Percentiles rank a stretch among this genome's conserved stretches.
These are phyloP conservation scores for Zaprionus nigranus DNA, from an alignment of 1,140 invertebrate genomes.

Conservation along the genomic window DNA sequence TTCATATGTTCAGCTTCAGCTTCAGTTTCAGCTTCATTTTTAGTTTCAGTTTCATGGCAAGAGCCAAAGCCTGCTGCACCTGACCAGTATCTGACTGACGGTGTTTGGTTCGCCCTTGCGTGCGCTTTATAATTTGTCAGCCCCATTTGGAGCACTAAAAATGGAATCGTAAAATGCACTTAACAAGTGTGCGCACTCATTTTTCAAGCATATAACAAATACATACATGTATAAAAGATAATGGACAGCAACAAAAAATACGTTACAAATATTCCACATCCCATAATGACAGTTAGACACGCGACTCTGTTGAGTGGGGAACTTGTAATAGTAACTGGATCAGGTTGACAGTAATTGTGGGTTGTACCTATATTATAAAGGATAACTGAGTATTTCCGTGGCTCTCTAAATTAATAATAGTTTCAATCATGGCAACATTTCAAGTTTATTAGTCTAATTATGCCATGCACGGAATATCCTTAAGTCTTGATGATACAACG, in stretches of 20 bases:
- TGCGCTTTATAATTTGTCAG: conserved; percentile 33
- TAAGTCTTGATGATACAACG: no score
- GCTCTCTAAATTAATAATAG: no score
- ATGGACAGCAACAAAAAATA: not conserved
- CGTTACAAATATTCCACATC: not conserved
- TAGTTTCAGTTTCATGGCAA: not conserved
- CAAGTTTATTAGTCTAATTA: no score
- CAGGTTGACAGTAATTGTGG: not conserved
- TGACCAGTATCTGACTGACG: conserved; percentile 11
- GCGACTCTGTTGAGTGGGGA: conserved; percentile 1
- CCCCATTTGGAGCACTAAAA: conserved; percentile 33
- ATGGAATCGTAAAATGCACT: conserved; percentile 34
- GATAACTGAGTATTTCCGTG: no score
- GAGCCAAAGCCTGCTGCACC: conserved; percentile 15
- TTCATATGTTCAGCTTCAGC: conserved; percentile 6
- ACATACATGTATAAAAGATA: not conserved
- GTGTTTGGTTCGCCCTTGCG: conserved; percentile 23
- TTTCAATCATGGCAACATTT: no score
- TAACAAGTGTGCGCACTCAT: conserved; percentile 26
- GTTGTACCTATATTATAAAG: not conserved
- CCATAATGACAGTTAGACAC: conserved; percentile 1
- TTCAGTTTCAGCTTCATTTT: conserved; percentile 8
- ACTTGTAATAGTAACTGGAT: not conserved
- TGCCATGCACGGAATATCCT: no score
- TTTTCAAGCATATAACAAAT: not conserved